A percentile compares a stretch with the other conserved stretches of the same genome.
Conservation (phyloP, 1,140 invertebrate species). For the Xylocopa sonorina region DNA sequence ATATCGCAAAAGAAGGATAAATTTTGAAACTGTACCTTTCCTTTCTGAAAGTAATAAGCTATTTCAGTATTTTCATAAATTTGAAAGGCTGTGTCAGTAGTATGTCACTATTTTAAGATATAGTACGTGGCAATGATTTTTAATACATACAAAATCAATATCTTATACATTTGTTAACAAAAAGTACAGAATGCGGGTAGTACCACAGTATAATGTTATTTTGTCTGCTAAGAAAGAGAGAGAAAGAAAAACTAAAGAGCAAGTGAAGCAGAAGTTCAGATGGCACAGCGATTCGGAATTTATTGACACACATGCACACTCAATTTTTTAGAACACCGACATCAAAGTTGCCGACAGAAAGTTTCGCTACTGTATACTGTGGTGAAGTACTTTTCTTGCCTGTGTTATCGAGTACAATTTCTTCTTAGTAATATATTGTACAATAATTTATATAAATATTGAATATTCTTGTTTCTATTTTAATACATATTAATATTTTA, state of each 20-base stretch:
- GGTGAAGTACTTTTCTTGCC: too few relatives aligned
- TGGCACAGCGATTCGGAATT: too few relatives aligned
- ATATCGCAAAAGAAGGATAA: conserved; percentile 86
- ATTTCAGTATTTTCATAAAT: conserved; percentile 29
- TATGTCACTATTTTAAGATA: background rate
- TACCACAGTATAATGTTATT: too few relatives aligned
- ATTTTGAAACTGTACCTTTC: background rate
- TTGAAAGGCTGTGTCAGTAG: background rate
- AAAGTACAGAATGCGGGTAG: too few relatives aligned
- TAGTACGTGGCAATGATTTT: background rate
- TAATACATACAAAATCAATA: background rate
- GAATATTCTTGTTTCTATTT: background rate
- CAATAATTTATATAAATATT: background rate
- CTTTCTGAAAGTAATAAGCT: background rate
- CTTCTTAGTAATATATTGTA: background rate
- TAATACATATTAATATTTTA: conserved; percentile 1
- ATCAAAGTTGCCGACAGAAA: too few relatives aligned
- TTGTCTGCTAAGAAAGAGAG: too few relatives aligned
- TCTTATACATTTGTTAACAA: too few relatives aligned
- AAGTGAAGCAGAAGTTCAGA: too few relatives aligned
- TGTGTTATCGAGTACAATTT: background rate
- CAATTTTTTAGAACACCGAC: too few relatives aligned
- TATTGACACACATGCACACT: too few relatives aligned
- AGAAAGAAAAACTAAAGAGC: too few relatives aligned
- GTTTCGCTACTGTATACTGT: too few relatives aligned